Percentiles rank a stretch among this genome's conserved stretches.
Conservation (phyloP, 1,140 invertebrate genomes). For the Megalopta genalis region DNA sequence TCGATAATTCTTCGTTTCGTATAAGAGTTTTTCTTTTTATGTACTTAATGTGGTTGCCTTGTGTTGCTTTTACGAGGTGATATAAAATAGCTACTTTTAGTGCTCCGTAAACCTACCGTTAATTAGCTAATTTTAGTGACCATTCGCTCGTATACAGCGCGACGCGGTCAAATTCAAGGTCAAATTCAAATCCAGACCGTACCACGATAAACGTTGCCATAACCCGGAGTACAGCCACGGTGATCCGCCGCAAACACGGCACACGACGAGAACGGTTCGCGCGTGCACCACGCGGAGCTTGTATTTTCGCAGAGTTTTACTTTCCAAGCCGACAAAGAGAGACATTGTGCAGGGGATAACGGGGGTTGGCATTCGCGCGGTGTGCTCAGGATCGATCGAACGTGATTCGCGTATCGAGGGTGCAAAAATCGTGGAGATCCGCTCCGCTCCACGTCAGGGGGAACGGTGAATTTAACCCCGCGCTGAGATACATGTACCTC, state of each 20-base stretch:
- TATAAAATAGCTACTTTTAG: too few relatives aligned
- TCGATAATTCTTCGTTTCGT: neutral
- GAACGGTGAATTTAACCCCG: neutral
- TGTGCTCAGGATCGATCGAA: slow-evolving; percentile 31
- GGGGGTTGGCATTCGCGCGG: neutral
- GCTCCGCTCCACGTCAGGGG: neutral
- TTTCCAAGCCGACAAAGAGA: neutral
- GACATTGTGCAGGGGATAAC: slow-evolving; percentile 12
- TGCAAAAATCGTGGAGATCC: neutral
- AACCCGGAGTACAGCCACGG: too few relatives aligned
- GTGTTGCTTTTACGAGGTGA: too few relatives aligned
- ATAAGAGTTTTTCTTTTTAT: too few relatives aligned
- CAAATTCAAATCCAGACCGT: too few relatives aligned
- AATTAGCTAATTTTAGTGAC: too few relatives aligned
- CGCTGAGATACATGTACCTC: too few relatives aligned
- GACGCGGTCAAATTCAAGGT: too few relatives aligned
- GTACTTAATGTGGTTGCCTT: too few relatives aligned
- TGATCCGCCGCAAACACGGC: too few relatives aligned
- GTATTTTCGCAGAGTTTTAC: neutral
- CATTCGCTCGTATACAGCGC: too few relatives aligned
- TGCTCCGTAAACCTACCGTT: too few relatives aligned
- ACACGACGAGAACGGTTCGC: neutral
- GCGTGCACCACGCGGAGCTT: neutral
- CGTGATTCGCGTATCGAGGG: slow-evolving; percentile 24
- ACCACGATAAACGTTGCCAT: neutral